Evolutionary conservation across 2,113 vertebrate genomes (phyloP).

Genomic region (Mormyrus iriodes): DNA sequence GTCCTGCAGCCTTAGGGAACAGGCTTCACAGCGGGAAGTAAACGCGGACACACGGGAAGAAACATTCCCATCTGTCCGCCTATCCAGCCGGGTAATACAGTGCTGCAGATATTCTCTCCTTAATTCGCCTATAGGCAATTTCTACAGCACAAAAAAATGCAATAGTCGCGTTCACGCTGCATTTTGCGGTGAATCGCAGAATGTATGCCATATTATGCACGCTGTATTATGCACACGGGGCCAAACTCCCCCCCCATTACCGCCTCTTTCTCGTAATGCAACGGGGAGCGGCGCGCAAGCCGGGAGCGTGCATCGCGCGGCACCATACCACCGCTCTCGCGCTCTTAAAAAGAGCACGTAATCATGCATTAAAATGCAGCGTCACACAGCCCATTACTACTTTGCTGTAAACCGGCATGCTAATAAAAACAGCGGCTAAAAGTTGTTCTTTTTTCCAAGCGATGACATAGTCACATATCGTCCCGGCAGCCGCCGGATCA

Average conservation of each 20-base stretch:
- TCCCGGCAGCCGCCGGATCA: background rate
- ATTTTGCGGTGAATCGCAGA: background rate
- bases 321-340: background rate
- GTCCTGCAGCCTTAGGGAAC: background rate
- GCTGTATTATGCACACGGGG: background rate
- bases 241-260: background rate
- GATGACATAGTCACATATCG: background rate
- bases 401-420: background rate
- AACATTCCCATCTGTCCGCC: background rate
- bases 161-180: background rate
- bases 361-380: conserved; percentile 66
- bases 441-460: background rate
- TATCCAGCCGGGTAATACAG: background rate
- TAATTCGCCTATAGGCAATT: background rate
- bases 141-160: background rate
- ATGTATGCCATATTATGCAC: background rate
- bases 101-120: background rate
- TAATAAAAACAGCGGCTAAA: conserved; percentile 13
- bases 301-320: background rate
- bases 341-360: conserved; percentile 46
- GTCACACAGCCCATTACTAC: conserved; percentile 59
- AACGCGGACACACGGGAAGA: background rate
- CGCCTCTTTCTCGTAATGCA: background rate
- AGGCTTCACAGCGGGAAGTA: background rate
- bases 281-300: too few species aligned